Percentiles rank a stretch among this genome's conserved stretches.
Conservation (phyloP, 2,888 invertebrate genomes). For the Craniophora ligustri region DNA sequence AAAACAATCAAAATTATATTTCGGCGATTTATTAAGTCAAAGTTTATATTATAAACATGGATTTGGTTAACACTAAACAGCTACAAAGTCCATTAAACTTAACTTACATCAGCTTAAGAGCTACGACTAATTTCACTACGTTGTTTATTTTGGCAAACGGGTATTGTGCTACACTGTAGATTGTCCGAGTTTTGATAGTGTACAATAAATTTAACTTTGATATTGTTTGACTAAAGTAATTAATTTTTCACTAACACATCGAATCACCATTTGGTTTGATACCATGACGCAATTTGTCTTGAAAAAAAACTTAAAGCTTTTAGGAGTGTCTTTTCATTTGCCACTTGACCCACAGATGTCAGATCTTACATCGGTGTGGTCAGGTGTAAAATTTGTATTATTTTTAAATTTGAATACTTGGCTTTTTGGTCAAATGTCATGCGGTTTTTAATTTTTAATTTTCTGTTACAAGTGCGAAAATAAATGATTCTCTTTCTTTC, state of each 20-base stretch:
- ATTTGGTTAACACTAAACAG: slow-evolving; percentile 41
- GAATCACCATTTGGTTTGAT: too few species aligned
- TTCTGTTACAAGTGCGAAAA: too few species aligned
- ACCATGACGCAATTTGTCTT: too few species aligned
- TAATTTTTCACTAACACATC: slow-evolving; percentile 2
- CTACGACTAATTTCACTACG: slow-evolving; percentile 42
- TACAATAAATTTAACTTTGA: slow-evolving; percentile 29
- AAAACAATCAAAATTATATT: slow-evolving; percentile 47
- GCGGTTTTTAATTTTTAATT: too few species aligned
- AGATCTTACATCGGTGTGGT: too few species aligned
- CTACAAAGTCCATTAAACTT: slow-evolving; percentile 53
- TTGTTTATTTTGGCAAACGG: slow-evolving; percentile 47
- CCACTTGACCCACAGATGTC: too few species aligned
- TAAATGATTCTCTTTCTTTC: too few species aligned
- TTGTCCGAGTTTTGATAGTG: slow-evolving; percentile 33
- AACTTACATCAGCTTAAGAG: slow-evolving; percentile 45
- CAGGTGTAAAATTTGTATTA: too few species aligned
- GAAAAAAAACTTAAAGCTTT: too few species aligned
- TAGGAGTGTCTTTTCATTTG: too few species aligned
- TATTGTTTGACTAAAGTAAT: slow-evolving; percentile 25
- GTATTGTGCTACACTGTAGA: slow-evolving; percentile 12
- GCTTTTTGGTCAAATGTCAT: too few species aligned
- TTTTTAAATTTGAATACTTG: too few species aligned
- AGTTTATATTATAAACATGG: slow-evolving; percentile 55
- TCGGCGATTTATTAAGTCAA: slow-evolving; percentile 55